Conservation (phyloP, 2,113 vertebrate genomes). For the Tylochromis polylepis region DNA sequence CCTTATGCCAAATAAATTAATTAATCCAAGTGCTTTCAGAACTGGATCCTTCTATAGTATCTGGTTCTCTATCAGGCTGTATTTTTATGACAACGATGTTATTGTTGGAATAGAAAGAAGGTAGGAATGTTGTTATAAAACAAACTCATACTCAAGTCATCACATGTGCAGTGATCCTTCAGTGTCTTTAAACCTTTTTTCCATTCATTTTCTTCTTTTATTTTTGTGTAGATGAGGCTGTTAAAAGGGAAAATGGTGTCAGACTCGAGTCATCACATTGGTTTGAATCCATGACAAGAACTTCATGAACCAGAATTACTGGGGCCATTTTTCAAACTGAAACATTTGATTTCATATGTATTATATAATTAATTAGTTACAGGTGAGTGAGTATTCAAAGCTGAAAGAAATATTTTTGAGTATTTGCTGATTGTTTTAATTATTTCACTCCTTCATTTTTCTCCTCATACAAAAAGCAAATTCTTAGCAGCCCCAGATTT, state of each 20-base stretch:
- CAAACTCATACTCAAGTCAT: background rate
- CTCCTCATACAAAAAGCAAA: background rate
- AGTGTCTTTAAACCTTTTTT: background rate
- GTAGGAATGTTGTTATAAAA: background rate
- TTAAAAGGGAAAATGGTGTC: background rate
- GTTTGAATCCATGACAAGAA: background rate
- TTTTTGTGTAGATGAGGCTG: background rate
- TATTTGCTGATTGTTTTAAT: background rate
- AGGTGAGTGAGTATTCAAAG: background rate
- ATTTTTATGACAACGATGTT: background rate
- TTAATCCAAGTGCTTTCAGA: background rate
- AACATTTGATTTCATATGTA: background rate
- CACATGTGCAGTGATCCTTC: background rate
- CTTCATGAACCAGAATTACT: background rate
- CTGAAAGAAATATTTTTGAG: background rate
- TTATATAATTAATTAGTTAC: background rate
- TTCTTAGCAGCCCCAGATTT: background rate
- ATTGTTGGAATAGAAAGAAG: background rate
- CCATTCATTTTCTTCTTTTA: background rate
- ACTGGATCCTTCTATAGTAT: conserved; percentile 1
- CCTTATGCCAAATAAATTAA: conserved; percentile 10
- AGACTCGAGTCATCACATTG: background rate
- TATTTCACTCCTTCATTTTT: background rate
- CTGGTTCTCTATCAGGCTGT: background rate
- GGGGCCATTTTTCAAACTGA: background rate